Conservation (phyloP, 1,140 invertebrate species). For the Patella vulgata region DNA sequence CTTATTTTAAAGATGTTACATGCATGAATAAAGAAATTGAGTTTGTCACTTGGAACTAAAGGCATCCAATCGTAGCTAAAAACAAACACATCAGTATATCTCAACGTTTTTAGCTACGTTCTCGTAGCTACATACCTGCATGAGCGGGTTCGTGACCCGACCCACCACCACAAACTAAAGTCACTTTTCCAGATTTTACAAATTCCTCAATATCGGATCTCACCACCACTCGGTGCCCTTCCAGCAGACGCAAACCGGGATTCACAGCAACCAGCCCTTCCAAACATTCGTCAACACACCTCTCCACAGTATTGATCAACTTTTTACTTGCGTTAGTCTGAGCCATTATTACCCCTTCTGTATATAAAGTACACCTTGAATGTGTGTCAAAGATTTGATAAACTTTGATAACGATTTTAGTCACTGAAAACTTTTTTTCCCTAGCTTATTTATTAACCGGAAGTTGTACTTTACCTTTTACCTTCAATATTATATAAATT, state of each 20-base stretch:
- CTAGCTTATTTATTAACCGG: no score
- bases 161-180: conserved; percentile 79
- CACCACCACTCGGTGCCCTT: conserved; percentile 73
- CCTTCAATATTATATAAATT: no score
- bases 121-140: conserved; percentile 70
- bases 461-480: no score
- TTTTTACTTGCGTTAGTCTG: conserved; percentile 68
- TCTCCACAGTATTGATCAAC: conserved; percentile 74
- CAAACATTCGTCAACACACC: conserved; percentile 77
- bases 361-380: no score
- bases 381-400: no score
- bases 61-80: no score
- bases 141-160: conserved; percentile 87
- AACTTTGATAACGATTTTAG: no score
- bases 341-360: conserved; percentile 5
- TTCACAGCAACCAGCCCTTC: conserved; percentile 74
- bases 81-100: no score
- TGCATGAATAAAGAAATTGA: background rate
- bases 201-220: conserved; percentile 69
- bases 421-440: no score
- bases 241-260: conserved; percentile 73
- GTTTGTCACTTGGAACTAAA: no score
- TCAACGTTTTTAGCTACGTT: background rate
- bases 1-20: background rate
- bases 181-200: conserved; percentile 71